Conservation (phyloP, 1,140 invertebrate genomes). For the Meloidogyne floridensis region DNA sequence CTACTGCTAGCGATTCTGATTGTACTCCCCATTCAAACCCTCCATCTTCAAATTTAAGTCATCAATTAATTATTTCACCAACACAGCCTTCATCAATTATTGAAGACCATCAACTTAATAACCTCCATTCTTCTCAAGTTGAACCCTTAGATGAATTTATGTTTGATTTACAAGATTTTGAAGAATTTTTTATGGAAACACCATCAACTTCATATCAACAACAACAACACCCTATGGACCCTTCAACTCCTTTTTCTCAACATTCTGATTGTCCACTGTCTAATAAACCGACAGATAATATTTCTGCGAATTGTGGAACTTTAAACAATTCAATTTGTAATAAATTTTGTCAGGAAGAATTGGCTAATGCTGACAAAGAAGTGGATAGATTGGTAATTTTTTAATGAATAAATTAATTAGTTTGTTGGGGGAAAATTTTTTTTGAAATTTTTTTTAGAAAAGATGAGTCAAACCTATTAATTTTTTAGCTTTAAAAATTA, state of each 20-base stretch:
- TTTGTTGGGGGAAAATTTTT: too few species aligned
- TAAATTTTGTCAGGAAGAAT: slow-evolving; percentile 31
- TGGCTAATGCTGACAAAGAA: slow-evolving; percentile 43
- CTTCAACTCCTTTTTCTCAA: slow-evolving; percentile 19
- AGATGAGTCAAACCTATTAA: too few species aligned
- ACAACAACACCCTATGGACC: not conserved
- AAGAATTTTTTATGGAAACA: slow-evolving; percentile 36
- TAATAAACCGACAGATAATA: not conserved
- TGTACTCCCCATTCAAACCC: not conserved
- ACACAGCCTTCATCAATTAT: not conserved
- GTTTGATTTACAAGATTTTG: slow-evolving; percentile 40
- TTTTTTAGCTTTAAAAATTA: too few species aligned
- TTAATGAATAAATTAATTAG: too few species aligned
- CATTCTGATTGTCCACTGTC: slow-evolving; percentile 7
- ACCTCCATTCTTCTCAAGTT: not conserved
- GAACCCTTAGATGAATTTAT: not conserved
- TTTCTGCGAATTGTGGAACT: not conserved
- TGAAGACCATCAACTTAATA: not conserved
- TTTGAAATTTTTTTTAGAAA: too few species aligned
- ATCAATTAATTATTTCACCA: not conserved
- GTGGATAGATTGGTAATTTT: slow-evolving; percentile 34
- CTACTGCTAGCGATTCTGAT: slow-evolving; percentile 8
- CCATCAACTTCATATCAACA: slow-evolving; percentile 11
- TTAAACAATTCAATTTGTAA: slow-evolving; percentile 13
- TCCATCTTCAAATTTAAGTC: not conserved